A percentile compares a stretch with the other conserved stretches of the same genome.
Conservation (phyloP, 2,113 vertebrate genomes). For the Pelecanoides urinatrix region DNA sequence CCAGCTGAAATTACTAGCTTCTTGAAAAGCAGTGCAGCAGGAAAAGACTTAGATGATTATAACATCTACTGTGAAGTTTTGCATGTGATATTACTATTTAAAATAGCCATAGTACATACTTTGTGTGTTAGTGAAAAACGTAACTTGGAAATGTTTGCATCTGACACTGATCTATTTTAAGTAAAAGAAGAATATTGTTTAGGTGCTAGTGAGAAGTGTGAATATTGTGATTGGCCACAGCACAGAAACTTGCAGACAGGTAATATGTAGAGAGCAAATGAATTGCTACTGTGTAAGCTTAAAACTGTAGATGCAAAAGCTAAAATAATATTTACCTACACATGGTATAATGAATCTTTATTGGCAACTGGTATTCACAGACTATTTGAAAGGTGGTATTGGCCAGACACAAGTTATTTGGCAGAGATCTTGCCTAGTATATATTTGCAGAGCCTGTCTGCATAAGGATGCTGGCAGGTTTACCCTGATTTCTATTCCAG, state of each 20-base stretch:
- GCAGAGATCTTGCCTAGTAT: slow-evolving; percentile 69
- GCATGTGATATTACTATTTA: slow-evolving; percentile 1
- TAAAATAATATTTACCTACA: slow-evolving; percentile 73
- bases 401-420: slow-evolving; percentile 78
- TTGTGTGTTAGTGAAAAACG: slow-evolving; percentile 16
- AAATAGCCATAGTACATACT: slow-evolving; percentile 27
- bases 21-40: not conserved
- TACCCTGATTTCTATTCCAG: slow-evolving; percentile 80
- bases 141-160: slow-evolving; percentile 31
- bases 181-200: slow-evolving; percentile 48
- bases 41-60: not conserved
- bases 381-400: slow-evolving; percentile 69
- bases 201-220: slow-evolving; percentile 52
- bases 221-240: slow-evolving; percentile 64
- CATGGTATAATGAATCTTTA: slow-evolving; percentile 71
- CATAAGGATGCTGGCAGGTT: slow-evolving; percentile 76
- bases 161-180: slow-evolving; percentile 57
- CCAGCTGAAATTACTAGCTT: not conserved
- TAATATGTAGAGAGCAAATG: slow-evolving; percentile 46
- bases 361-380: slow-evolving; percentile 67
- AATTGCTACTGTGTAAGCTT: slow-evolving; percentile 69
- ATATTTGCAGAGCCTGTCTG: slow-evolving; percentile 79
- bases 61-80: slow-evolving; percentile 29
- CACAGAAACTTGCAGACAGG: slow-evolving; percentile 52
- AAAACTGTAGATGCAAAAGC: slow-evolving; percentile 61